Percentiles rank a stretch among this genome's conserved stretches.
Evolutionary conservation across 2,113 vertebrate species (phyloP).

Genomic region (Lipophrys pholis): DNA sequence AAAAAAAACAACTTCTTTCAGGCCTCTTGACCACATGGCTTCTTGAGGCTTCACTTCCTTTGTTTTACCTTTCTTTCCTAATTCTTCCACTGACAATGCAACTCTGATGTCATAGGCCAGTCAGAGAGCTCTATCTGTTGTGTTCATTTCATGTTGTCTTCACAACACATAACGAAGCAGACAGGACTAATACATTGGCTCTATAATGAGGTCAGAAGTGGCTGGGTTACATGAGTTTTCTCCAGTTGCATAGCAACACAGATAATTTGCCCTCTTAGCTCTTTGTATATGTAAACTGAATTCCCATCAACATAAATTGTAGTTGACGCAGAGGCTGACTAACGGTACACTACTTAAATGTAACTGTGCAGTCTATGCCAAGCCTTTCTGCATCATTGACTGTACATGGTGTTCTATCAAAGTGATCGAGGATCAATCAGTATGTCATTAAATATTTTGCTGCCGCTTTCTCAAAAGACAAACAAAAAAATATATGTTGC

Average conservation of each 20-base stretch:
- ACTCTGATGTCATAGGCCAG: not conserved
- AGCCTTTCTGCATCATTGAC: slow-evolving; percentile 6
- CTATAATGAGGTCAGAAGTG: slow-evolving; percentile 23
- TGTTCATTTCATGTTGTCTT: slow-evolving; percentile 18
- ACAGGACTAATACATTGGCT: slow-evolving; percentile 15
- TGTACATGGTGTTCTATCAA: slow-evolving; percentile 12
- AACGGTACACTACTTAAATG: slow-evolving; percentile 13
- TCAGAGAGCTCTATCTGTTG: not conserved
- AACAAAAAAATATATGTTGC: no score
- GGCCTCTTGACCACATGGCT: not conserved
- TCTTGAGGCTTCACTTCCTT: not conserved
- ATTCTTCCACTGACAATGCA: not conserved
- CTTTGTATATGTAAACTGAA: slow-evolving; percentile 23
- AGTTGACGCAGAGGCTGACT: slow-evolving; percentile 21
- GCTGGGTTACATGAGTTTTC: slow-evolving; percentile 15
- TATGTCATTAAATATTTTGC: slow-evolving; percentile 14
- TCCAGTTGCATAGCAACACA: slow-evolving; percentile 42
- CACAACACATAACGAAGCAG: slow-evolving; percentile 3
- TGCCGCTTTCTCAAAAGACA: slow-evolving; percentile 15
- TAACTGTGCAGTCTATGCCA: not conserved
- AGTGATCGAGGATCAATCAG: slow-evolving; percentile 21
- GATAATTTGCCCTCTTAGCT: slow-evolving; percentile 31
- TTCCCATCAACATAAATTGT: slow-evolving; percentile 22
- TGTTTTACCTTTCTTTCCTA: not conserved
- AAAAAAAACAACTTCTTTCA: not conserved